Conservation (phyloP, 2,113 vertebrate species). For the Trochalopteron elliotii region DNA sequence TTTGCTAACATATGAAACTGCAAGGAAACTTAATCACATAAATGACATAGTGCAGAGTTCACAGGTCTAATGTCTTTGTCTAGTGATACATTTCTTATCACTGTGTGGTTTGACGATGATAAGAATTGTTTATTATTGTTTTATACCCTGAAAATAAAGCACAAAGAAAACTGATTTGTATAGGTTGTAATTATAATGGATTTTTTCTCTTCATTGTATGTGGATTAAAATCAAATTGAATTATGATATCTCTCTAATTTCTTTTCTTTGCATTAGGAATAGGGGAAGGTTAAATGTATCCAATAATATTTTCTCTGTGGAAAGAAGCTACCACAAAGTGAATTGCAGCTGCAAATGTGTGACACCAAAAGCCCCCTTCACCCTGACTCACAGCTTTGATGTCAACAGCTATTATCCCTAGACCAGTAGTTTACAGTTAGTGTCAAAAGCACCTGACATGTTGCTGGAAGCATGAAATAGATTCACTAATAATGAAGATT, state of each 20-base stretch:
- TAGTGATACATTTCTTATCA: slow-evolving; percentile 32
- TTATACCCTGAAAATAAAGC: neutral
- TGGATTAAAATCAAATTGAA: slow-evolving; percentile 30
- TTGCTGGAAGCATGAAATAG: neutral
- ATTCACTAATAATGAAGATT: neutral
- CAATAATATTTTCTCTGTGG: slow-evolving; percentile 3
- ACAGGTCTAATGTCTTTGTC: slow-evolving; percentile 28
- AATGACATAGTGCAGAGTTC: slow-evolving; percentile 21
- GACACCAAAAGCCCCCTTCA: neutral
- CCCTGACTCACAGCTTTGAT: neutral
- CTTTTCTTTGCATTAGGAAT: neutral
- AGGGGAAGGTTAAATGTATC: neutral
- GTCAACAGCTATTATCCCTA: neutral
- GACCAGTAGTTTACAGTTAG: neutral
- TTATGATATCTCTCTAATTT: slow-evolving; percentile 1
- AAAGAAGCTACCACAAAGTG: neutral
- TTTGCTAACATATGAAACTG: slow-evolving; percentile 3
- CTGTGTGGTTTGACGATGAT: slow-evolving; percentile 47
- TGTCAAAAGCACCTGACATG: neutral
- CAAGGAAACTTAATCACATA: slow-evolving; percentile 30
- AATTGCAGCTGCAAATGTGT: neutral
- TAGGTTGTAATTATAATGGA: slow-evolving; percentile 16
- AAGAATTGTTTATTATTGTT: slow-evolving; percentile 11
- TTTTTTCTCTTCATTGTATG: neutral
- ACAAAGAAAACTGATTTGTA: neutral